A percentile compares a stretch with the other conserved stretches of the same genome.
These are phyloP conservation scores for Mesocricetus auratus DNA, from an alignment of 2,113 vertebrate species.

Conservation along the genomic window DNA sequence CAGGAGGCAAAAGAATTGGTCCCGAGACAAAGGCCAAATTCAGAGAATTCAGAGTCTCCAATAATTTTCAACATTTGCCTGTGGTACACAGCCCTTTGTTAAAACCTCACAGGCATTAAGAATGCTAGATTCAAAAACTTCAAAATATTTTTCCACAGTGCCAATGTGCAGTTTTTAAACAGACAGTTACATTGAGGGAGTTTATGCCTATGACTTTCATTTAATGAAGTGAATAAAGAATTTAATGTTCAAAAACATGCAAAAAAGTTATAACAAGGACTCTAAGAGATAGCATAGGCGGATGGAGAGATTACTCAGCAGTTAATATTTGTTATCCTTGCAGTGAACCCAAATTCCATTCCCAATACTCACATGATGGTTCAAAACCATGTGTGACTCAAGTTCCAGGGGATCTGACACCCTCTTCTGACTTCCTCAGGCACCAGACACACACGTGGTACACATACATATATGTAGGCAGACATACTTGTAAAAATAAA, in stretches of 20 bases:
- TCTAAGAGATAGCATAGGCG: not conserved
- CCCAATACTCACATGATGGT: not conserved
- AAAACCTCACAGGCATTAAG: not conserved
- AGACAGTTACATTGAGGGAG: not conserved
- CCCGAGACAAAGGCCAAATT: constrained; percentile 23
- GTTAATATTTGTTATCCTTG: not conserved
- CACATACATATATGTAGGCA: not conserved
- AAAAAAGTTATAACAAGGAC: constrained; percentile 3
- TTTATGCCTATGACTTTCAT: not conserved
- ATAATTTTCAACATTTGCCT: not conserved
- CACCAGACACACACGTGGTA: not conserved
- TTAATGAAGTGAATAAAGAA: constrained; percentile 17
- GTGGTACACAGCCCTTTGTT: not conserved
- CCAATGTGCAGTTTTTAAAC: not conserved
- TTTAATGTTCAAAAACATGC: not conserved
- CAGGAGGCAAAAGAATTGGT: not conserved
- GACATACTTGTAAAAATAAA: not conserved
- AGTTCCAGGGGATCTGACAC: not conserved
- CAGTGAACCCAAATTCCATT: not conserved
- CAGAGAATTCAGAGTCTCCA: not conserved
- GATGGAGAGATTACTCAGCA: not conserved
- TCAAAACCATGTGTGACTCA: not conserved
- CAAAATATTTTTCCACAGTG: not conserved
- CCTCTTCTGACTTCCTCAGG: not conserved
- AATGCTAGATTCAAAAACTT: not conserved